Evolutionary conservation across 2,888 invertebrate species (phyloP).

Genomic region (Ichneumoninae sp.): DNA sequence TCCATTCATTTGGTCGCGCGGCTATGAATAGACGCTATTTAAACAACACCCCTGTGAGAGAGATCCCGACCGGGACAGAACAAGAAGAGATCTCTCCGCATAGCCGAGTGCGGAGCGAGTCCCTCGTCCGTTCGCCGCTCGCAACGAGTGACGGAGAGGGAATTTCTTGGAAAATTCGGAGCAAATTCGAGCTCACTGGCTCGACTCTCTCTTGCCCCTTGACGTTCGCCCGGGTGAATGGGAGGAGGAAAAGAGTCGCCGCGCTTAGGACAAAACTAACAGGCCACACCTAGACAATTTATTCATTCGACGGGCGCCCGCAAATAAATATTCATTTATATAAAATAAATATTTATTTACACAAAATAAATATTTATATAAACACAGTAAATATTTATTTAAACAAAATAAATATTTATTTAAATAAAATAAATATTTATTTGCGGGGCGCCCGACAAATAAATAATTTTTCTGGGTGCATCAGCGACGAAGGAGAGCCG

Average conservation of each 20-base stretch:
- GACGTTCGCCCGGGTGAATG: neutral
- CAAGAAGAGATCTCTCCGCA: slow-evolving; percentile 14
- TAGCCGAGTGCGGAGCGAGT: slow-evolving; percentile 16
- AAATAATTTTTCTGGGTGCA: neutral
- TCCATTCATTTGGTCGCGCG: slow-evolving; percentile 78
- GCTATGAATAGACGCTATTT: slow-evolving; percentile 82
- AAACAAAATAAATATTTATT: no score
- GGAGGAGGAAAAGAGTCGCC: neutral
- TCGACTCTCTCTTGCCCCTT: neutral
- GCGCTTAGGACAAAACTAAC: slow-evolving; percentile 39
- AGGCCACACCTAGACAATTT: neutral
- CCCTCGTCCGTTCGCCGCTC: slow-evolving; percentile 10
- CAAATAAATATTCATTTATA: no score
- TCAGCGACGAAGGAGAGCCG: slow-evolving; percentile 38
- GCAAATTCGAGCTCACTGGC: slow-evolving; percentile 32
- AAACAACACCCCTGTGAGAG: slow-evolving; percentile 71
- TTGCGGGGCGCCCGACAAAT: no score
- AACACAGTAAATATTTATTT: no score
- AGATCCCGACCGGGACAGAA: slow-evolving; percentile 6
- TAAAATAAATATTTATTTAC: no score
- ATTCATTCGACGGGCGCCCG: no score
- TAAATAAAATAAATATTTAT: no score
- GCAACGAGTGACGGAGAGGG: neutral
- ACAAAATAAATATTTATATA: no score
- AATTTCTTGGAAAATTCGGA: slow-evolving; percentile 45